Evolutionary conservation across 2,888 invertebrate genomes (phyloP).

Genomic region (Drosophila trichaetosa): DNA sequence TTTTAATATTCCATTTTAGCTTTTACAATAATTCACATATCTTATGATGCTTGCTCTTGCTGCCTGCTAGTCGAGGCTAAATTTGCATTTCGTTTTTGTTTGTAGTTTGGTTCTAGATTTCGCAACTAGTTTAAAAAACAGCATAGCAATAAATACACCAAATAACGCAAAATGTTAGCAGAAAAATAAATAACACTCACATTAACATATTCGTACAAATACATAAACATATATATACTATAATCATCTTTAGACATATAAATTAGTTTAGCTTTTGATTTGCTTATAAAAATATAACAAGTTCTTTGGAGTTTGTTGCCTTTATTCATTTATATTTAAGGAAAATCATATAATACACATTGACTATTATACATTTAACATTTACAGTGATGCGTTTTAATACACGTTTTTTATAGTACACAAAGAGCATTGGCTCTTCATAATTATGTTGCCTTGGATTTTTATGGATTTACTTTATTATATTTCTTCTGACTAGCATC

Average conservation of each 20-base stretch:
- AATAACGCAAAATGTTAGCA: slow-evolving; percentile 47
- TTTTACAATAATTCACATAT: slow-evolving; percentile 43
- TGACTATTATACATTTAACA: slow-evolving; percentile 53
- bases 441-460: slow-evolving; percentile 26
- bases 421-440: slow-evolving; percentile 49
- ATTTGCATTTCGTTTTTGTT: slow-evolving; percentile 36
- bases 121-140: slow-evolving; percentile 43
- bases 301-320: slow-evolving; percentile 67
- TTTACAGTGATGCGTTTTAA: slow-evolving; percentile 47
- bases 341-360: slow-evolving; percentile 59
- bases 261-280: slow-evolving; percentile 57
- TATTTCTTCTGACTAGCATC: slow-evolving; percentile 40
- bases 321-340: slow-evolving; percentile 49
- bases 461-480: slow-evolving; percentile 8
- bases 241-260: slow-evolving; percentile 52
- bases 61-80: slow-evolving; percentile 50
- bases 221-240: slow-evolving; percentile 48
- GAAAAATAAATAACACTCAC: slow-evolving; percentile 67
- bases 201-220: slow-evolving; percentile 37
- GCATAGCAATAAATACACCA: slow-evolving; percentile 51
- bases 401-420: slow-evolving; percentile 46
- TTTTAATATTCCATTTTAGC: slow-evolving; percentile 47
- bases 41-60: slow-evolving; percentile 39
- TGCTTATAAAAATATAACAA: slow-evolving; percentile 78
- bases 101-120: slow-evolving; percentile 53